Conservation (phyloP, 92 coral and sea anemone genomes). For the Micromussa lordhowensis region DNA sequence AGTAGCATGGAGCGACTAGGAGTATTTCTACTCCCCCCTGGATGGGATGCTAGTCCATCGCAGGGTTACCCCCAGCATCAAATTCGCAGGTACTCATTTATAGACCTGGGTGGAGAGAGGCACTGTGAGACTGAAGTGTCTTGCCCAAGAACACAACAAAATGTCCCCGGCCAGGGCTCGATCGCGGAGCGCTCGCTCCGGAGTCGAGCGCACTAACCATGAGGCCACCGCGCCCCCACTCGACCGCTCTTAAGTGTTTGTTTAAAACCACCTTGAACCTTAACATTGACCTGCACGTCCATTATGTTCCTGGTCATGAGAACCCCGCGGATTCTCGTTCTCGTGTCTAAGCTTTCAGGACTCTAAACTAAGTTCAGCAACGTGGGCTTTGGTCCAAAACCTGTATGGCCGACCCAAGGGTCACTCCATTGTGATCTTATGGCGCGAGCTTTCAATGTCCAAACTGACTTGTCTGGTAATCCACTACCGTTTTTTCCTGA, state of each 20-base stretch:
- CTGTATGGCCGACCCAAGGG: slow-evolving; percentile 59
- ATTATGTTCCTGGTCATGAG: slow-evolving; percentile 34
- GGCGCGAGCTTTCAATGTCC: slow-evolving; percentile 44
- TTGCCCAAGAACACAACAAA: no score
- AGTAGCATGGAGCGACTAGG: no score
- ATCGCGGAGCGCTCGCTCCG: no score
- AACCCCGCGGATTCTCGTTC: slow-evolving; percentile 72
- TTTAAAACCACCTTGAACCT: no score
- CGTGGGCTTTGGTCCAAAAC: slow-evolving; percentile 42
- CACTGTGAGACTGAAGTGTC: no score
- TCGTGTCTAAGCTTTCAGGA: slow-evolving; percentile 50
- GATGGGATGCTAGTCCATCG: no score
- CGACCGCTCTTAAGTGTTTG: not conserved
- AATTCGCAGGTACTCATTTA: no score
- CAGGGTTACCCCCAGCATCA: no score
- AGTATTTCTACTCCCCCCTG: no score
- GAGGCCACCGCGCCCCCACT: slow-evolving; percentile 37
- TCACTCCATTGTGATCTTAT: slow-evolving; percentile 67
- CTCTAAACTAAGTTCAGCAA: slow-evolving; percentile 13
- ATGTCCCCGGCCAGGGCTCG: no score
- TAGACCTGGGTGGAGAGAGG: no score
- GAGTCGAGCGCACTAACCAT: no score
- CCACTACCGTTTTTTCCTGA: slow-evolving; percentile 66
- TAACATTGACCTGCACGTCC: slow-evolving; percentile 24
- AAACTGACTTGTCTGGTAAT: slow-evolving; percentile 34